Evolutionary conservation across 1,140 invertebrate species (phyloP), one percentile per base, ranked within the genome.

Genomic region (Trialeurodes vaporariorum): DNA sequence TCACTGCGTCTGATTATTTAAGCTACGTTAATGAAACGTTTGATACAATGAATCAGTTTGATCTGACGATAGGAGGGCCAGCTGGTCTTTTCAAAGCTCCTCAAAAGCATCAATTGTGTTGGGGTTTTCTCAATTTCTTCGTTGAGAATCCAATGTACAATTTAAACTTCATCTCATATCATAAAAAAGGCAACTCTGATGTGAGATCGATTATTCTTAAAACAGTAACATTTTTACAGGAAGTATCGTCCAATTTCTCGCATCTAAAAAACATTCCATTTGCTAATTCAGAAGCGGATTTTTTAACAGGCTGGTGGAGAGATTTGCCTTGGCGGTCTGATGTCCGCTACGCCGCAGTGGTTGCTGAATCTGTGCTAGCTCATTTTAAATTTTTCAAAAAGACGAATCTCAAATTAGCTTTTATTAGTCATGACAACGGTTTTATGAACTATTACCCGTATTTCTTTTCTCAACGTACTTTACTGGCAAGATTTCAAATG

Each of bases 351-450:
- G 80, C 77, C 0, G 72, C 76, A 1, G 76, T 75, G n/a, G 68
- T 82, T 1, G 73, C 76, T 12, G 74, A 74, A 64, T 78, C 76
- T 27, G 72, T 80, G 62, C 70, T 73, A 11, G 74, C 78, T 69
- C 79, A 79, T 74, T 75, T 74, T 70, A 71, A 75, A 34, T 74
- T 75, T 72, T 5, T 71, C 66, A 2, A 72, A n/a, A 63, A 72
- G 49, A 65, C 67, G 67, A 23, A 75, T 74, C 26, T 70, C 27
- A 27, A 72, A 73, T 27, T 75, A 75, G 68, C 77, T 76, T 62
- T 79, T 2, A 73, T 82, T 2, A 80, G 80, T 67, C 79, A 81
- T 71, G 81, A 82, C 71, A 82, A 82, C 70, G 80, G 74, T 13
- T 82, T 82, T 67, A 71, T 82, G 9, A 82, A 79, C 70, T 80